Evolutionary conservation across 1,140 invertebrate species (phyloP).

Genomic region (Cotesia typhae): DNA sequence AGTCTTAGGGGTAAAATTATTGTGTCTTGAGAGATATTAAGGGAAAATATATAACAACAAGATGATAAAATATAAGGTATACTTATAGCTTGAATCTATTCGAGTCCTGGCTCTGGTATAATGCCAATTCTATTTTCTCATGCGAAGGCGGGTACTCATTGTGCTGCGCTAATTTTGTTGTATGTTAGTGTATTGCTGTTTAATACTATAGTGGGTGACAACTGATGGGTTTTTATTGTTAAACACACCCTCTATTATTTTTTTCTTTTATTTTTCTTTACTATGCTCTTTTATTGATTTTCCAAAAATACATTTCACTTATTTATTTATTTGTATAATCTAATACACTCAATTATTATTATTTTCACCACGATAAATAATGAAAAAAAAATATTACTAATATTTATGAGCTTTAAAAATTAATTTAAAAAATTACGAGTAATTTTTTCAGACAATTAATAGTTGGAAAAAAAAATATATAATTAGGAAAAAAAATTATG

Average conservation of each 20-base stretch:
- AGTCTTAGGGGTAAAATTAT: background rate
- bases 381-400: no score
- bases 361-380: no score
- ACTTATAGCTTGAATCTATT: slow-evolving; percentile 63
- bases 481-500: no score
- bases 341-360: no score
- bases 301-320: no score
- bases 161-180: slow-evolving; percentile 61
- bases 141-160: slow-evolving; percentile 61
- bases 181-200: slow-evolving; percentile 40
- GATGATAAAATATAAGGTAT: slow-evolving; percentile 36
- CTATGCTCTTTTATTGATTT: no score
- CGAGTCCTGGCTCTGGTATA: slow-evolving; percentile 55
- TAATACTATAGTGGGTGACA: slow-evolving; percentile 10
- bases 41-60: slow-evolving; percentile 20
- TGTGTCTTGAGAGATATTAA: slow-evolving; percentile 29
- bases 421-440: no score
- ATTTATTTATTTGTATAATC: no score
- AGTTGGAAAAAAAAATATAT: no score
- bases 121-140: slow-evolving; percentile 63
- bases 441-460: no score
- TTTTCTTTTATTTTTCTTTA: no score
- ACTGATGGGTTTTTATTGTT: background rate
- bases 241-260: background rate
- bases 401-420: no score